These are phyloP conservation scores for Zootoca vivipara DNA, from an alignment of 2,113 vertebrate species.

Conservation along the genomic window DNA sequence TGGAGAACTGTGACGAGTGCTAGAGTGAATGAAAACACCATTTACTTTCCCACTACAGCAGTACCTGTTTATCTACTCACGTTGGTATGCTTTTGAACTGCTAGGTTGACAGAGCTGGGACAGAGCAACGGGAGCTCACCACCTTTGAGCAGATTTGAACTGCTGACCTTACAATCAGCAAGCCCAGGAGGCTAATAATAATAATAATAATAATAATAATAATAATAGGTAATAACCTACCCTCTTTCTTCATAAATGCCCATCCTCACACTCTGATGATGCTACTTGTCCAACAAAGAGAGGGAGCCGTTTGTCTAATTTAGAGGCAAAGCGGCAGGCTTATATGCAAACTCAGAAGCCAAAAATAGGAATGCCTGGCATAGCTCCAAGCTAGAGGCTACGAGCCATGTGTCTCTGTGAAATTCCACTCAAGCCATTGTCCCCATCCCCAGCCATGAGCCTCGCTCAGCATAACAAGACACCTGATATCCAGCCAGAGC, in stretches of 20 bases:
- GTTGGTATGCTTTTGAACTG: no score
- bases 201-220: background rate
- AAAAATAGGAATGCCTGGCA: conserved; percentile 28
- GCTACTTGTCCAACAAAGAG: background rate
- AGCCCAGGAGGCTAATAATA: no score
- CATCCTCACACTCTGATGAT: background rate
- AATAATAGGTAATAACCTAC: background rate
- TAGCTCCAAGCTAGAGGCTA: background rate
- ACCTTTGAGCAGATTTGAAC: no score
- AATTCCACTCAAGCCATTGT: conserved; percentile 26
- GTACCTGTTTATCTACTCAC: no score
- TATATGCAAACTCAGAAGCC: conserved; percentile 18
- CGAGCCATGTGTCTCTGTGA: background rate
- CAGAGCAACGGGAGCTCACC: no score
- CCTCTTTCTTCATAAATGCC: conserved; percentile 17
- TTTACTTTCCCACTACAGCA: no score
- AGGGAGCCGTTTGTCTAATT: background rate
- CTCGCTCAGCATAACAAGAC: background rate
- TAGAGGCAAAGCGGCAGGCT: background rate
- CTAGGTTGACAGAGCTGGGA: no score
- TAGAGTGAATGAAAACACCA: no score
- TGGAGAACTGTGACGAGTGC: no score
- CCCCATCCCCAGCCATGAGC: background rate
- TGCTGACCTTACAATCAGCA: no score
- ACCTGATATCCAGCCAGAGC: background rate